phyloP scores from a whole-genome alignment of 2,797 vertebrate genomes.

The Gymnothorax reevesii region DNA sequence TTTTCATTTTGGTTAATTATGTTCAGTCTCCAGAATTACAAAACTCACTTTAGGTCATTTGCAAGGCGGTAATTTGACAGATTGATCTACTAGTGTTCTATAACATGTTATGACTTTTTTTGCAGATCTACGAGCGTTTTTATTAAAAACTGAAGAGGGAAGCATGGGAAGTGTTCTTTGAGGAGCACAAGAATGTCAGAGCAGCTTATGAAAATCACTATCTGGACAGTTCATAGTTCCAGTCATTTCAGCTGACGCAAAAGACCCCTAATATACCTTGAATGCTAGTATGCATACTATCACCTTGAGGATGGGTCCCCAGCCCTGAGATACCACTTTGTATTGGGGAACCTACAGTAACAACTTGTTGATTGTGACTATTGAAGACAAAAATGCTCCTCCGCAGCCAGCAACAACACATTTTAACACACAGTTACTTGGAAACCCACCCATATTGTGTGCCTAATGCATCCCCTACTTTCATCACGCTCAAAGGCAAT shows the following conservation, averaged over 20 bases:
- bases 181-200: too few species aligned
- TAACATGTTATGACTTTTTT: neutral
- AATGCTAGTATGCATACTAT: neutral
- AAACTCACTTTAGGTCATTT: neutral
- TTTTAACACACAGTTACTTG: neutral
- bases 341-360: neutral
- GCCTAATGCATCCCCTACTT: neutral
- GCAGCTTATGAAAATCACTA: neutral
- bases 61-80: neutral
- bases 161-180: neutral
- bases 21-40: too few species aligned
- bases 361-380: neutral
- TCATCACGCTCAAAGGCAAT: neutral
- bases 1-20: too few species aligned
- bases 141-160: neutral
- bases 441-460: neutral
- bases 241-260: neutral
- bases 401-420: neutral
- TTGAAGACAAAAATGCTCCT: neutral
- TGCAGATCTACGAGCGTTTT: neutral
- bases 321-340: neutral
- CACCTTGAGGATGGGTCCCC: neutral
- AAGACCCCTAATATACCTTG: neutral
- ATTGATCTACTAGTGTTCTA: neutral
- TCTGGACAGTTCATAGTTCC: neutral